A percentile compares a stretch with the other conserved stretches of the same genome.
These are phyloP conservation scores for Haplochromis vanheusdeni DNA, from an alignment of 2,113 vertebrate genomes.

Conservation along the genomic window DNA sequence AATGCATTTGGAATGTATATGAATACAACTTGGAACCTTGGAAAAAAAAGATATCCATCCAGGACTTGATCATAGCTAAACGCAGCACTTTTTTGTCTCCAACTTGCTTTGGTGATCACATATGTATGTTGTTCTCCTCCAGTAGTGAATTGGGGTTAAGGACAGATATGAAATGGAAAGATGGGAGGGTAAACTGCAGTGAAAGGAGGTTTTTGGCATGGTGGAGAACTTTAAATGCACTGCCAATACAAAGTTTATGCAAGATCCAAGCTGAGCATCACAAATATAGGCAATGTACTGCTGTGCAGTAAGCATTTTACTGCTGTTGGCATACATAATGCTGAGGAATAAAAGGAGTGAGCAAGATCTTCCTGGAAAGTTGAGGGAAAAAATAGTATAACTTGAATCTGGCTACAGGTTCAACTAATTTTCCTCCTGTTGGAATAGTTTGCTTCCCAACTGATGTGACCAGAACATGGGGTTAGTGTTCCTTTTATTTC, in stretches of 20 bases:
- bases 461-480: neutral
- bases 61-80: neutral
- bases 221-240: neutral
- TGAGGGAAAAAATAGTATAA: neutral
- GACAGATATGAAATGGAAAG: neutral
- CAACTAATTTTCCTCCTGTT: neutral
- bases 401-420: neutral
- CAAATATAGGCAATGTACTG: neutral
- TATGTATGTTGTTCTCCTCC: neutral
- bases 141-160: neutral
- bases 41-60: neutral
- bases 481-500: neutral
- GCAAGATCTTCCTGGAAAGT: neutral
- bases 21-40: neutral
- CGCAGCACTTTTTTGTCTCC: neutral
- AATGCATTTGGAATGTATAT: neutral
- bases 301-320: neutral
- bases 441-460: neutral
- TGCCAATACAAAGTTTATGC: neutral
- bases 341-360: neutral
- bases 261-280: neutral
- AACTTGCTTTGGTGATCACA: neutral
- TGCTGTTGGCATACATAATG: neutral
- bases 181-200: neutral
- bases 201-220: neutral